These are phyloP conservation scores for Lamprotornis superbus DNA, from an alignment of 2,113 vertebrate genomes.

Conservation along the genomic window DNA sequence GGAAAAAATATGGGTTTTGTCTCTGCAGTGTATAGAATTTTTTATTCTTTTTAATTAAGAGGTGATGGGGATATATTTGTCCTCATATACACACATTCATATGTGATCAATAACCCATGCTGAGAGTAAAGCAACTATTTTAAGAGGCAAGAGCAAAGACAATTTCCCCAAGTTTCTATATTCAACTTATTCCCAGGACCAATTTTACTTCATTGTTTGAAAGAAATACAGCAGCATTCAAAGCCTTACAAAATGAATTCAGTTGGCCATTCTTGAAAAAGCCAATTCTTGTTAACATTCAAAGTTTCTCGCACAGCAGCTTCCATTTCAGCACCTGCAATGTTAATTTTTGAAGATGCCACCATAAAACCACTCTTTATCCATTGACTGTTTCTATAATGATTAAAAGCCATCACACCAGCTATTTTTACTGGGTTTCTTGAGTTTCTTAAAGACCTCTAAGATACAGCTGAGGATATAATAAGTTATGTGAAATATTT, in stretches of 20 bases:
- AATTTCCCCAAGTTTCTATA: background rate
- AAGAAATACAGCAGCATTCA: background rate
- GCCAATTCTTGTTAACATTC: background rate
- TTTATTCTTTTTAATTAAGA: background rate
- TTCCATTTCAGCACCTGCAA: background rate
- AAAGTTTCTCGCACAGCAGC: background rate
- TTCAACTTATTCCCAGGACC: background rate
- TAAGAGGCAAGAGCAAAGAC: background rate
- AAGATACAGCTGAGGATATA: background rate
- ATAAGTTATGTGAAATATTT: background rate
- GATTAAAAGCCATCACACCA: background rate
- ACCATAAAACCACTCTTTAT: background rate
- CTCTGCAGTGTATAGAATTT: background rate
- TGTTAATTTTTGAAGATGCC: slow-evolving; percentile 6
- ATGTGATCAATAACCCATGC: background rate
- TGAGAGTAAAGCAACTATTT: background rate
- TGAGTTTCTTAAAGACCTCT: background rate
- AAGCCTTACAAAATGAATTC: background rate
- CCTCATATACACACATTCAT: background rate
- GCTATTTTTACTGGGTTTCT: background rate
- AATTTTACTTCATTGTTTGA: background rate
- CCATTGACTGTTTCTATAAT: background rate
- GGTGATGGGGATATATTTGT: background rate
- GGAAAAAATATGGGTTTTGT: background rate
- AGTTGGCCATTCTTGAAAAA: background rate